Evolutionary conservation across 1,140 invertebrate species (phyloP).

Genomic region (Scaptomyza hsui): DNA sequence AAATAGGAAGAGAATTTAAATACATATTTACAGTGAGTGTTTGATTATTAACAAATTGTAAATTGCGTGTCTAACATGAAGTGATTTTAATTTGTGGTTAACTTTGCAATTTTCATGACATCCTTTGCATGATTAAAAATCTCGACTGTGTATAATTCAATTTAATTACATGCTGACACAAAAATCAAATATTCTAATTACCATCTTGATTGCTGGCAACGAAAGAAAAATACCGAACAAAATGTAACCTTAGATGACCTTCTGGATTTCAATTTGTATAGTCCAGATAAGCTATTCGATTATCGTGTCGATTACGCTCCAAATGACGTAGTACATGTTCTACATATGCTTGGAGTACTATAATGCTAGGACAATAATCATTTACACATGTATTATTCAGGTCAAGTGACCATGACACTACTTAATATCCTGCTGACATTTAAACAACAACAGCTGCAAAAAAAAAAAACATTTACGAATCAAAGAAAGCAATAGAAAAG

Average conservation of each 20-base stretch:
- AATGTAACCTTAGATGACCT: slow-evolving; percentile 15
- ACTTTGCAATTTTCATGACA: neutral
- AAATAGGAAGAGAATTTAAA: too few species aligned
- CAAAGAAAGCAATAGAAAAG: neutral
- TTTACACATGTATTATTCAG: slow-evolving; percentile 47
- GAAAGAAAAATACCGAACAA: too few species aligned
- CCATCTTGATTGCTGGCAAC: neutral
- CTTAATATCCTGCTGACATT: slow-evolving; percentile 59
- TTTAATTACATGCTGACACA: neutral
- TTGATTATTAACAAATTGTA: neutral
- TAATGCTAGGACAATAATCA: slow-evolving; percentile 28
- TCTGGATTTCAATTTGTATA: slow-evolving; percentile 7
- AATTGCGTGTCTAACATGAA: neutral
- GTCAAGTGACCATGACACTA: slow-evolving; percentile 29
- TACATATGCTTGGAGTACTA: neutral
- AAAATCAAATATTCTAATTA: slow-evolving; percentile 3
- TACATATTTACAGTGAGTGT: too few species aligned
- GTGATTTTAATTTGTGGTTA: neutral
- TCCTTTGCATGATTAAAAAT: neutral
- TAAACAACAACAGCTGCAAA: slow-evolving; percentile 10
- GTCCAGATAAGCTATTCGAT: slow-evolving; percentile 11
- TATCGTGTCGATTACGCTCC: slow-evolving; percentile 3
- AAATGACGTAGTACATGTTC: slow-evolving; percentile 15
- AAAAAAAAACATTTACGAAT: slow-evolving; percentile 42
- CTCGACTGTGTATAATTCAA: neutral